Percentiles rank a stretch among this genome's conserved stretches.
Evolutionary conservation across 2,888 invertebrate genomes (phyloP).

Genomic region (Plebejus melissa): DNA sequence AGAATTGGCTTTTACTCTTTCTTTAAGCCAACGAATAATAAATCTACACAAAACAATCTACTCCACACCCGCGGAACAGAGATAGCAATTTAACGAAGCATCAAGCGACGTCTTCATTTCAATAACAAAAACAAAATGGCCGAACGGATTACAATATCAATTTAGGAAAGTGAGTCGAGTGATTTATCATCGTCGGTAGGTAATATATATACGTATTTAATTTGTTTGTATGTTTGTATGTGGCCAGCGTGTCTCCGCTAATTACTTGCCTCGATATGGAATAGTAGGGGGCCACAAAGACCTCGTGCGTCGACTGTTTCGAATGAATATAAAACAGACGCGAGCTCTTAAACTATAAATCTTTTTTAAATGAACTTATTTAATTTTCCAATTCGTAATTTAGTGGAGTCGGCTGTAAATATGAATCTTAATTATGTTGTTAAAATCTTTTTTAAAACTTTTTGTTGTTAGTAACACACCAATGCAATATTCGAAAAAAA

Average conservation of each 20-base stretch:
- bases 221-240: slow-evolving; percentile 33
- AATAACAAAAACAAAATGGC: slow-evolving; percentile 65
- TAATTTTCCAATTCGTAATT: slow-evolving; percentile 19
- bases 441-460: not conserved
- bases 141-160: slow-evolving; percentile 76
- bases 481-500: not conserved
- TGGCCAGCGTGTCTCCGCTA: slow-evolving; percentile 32
- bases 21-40: not conserved
- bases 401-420: slow-evolving; percentile 1
- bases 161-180: slow-evolving; percentile 75
- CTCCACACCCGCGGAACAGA: slow-evolving; percentile 33
- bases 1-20: not conserved
- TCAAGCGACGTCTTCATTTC: slow-evolving; percentile 72
- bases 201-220: slow-evolving; percentile 38
- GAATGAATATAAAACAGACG: slow-evolving; percentile 25
- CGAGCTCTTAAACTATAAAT: slow-evolving; percentile 16
- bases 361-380: slow-evolving; percentile 24
- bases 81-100: slow-evolving; percentile 78
- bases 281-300: slow-evolving; percentile 21
- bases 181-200: slow-evolving; percentile 74
- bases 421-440: not conserved
- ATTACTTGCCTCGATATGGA: slow-evolving; percentile 37
- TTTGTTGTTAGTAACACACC: not conserved
- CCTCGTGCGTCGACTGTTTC: slow-evolving; percentile 22
- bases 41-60: slow-evolving; percentile 33